phyloP scores from a whole-genome alignment of 2,888 invertebrate species.

The Sipunculus nudus region DNA sequence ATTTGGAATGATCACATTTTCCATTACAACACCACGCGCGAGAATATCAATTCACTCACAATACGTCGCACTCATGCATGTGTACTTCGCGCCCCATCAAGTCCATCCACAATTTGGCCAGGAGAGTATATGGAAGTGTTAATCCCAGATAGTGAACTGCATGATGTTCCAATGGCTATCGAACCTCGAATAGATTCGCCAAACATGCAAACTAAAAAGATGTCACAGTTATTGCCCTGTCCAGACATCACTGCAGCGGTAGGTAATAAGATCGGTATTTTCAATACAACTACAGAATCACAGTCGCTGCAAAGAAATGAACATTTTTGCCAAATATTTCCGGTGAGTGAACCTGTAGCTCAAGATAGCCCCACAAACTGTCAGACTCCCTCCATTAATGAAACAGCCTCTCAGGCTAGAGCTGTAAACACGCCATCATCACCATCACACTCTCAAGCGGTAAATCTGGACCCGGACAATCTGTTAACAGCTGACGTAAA shows the following conservation, averaged over 20 bases:
- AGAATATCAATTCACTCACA: neutral
- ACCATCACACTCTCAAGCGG: constrained; percentile 3
- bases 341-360: too few relatives aligned
- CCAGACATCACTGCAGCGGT: constrained; percentile 26
- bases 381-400: too few relatives aligned
- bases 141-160: neutral
- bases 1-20: neutral
- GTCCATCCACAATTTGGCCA: neutral
- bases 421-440: too few relatives aligned
- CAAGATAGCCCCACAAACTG: too few relatives aligned
- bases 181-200: neutral
- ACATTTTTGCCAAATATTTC: constrained; percentile 27
- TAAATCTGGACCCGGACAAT: constrained; percentile 28
- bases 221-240: constrained; percentile 6
- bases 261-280: constrained; percentile 16
- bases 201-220: neutral
- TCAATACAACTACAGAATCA: constrained; percentile 25
- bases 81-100: neutral
- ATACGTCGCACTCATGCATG: neutral
- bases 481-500: constrained; percentile 4
- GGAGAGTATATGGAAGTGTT: constrained; percentile 4
- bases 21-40: neutral
- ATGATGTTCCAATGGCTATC: neutral
- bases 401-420: too few relatives aligned
- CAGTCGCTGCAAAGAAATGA: constrained; percentile 17